Base-by-base conservation (phyloP, 2,888 invertebrate species). In the Aromia moschata region DNA sequence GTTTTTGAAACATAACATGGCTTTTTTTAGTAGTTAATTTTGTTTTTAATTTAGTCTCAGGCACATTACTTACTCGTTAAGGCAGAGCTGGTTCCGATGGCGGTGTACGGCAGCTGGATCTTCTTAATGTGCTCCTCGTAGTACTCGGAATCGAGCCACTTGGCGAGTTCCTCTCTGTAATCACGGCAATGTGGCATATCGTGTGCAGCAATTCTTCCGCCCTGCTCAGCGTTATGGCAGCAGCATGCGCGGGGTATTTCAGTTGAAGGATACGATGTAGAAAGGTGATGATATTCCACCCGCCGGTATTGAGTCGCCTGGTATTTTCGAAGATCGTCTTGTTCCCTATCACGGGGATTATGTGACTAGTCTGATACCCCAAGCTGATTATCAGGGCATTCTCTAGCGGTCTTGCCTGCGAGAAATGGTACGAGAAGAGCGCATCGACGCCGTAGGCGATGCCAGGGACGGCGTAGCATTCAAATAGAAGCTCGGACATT, bases 401-500 rank as follows among this genome's bases (percentile, higher is more conserved):
- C 47, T 86, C 82, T 2, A 84, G 83, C 54, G 71, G 74, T 51
- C 75, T 75, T 72, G 87, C 86, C 61, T 86, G 86, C 61, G 86
- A 85, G 78, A 88, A 87, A 65, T 79, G 71, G 64, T 84, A 85
- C 62, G 93, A 90, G 74, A 90, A 91, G 20, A 96, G 77, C 0
- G 91, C 88, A 79, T 96, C 97, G 5, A 97, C 87, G 37, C 96
- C 95, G 77, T 95, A 96, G 49, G 90, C 86, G 12, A 97, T 84
- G 1, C 89, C 87, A 2, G 96, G 96, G 1, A 96, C 87, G 36
- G 89, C 87, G 77, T 97, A 97, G 65, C 93, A 95, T 81, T 97
- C 97, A 81, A 97, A 97, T 38, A 97, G 81, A 53, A 97, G 83
- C 77, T 97, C 97, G 1, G 93, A 93, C 96, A 97, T 96, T 73